phyloP scores from a whole-genome alignment of 2,888 invertebrate species.

The Lasioglossum morio region DNA sequence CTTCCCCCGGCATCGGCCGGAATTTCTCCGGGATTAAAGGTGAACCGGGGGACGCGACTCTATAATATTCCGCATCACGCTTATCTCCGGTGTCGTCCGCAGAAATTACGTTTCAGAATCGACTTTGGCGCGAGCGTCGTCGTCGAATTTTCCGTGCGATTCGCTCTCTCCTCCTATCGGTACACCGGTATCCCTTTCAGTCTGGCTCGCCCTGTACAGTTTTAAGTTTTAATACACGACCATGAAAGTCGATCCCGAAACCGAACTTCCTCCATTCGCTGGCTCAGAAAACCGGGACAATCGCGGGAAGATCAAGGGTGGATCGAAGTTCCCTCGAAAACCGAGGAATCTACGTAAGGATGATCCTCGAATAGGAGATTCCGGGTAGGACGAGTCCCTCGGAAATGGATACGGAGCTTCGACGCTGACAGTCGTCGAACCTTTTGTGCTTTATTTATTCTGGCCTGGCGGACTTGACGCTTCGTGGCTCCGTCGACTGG shows the following conservation, averaged over 20 bases:
- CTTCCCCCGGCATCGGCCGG: conserved; percentile 36
- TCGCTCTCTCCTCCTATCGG: not conserved
- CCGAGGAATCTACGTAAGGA: not conserved
- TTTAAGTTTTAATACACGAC: conserved; percentile 1
- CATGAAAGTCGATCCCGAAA: conserved; percentile 16
- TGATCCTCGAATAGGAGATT: conserved; percentile 48
- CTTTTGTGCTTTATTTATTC: conserved; percentile 58
- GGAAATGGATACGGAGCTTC: conserved; percentile 38
- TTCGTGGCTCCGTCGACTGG: not conserved
- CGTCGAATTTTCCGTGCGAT: conserved; percentile 30
- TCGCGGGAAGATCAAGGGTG: not conserved
- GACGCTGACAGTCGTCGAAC: conserved; percentile 59
- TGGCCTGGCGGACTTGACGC: conserved; percentile 5
- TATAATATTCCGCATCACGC: conserved; percentile 41
- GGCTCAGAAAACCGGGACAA: not conserved
- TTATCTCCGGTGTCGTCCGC: conserved; percentile 65
- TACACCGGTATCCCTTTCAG: not conserved
- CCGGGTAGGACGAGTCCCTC: conserved; percentile 6
- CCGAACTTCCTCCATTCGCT: not conserved
- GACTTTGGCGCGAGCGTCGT: conserved; percentile 30
- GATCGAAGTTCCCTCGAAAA: not conserved
- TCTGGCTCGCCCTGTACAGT: not conserved
- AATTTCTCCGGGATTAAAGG: conserved; percentile 50
- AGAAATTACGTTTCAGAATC: conserved; percentile 61
- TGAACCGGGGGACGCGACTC: conserved; percentile 25